These are phyloP conservation scores for Philhelius pedissequus DNA, from an alignment of 2,888 invertebrate genomes.

Conservation along the genomic window DNA sequence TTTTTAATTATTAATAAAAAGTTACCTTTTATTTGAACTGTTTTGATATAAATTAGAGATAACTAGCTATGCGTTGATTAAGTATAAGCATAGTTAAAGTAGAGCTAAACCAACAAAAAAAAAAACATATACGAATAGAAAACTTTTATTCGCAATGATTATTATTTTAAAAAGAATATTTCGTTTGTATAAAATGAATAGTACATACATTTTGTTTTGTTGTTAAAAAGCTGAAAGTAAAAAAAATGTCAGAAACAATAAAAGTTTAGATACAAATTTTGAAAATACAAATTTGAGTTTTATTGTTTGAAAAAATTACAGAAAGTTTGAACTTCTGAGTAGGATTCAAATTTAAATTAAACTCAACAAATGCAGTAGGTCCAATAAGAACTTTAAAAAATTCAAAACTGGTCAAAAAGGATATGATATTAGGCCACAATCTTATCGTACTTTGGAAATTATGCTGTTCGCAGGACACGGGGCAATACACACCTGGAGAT, in stretches of 20 bases:
- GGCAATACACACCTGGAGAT: too few species aligned
- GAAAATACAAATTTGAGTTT: conserved; percentile 70
- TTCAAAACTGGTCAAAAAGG: too few species aligned
- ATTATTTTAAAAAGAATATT: conserved; percentile 38
- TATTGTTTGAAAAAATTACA: not conserved
- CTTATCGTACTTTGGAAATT: too few species aligned
- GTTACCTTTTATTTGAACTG: conserved; percentile 1
- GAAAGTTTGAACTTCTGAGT: not conserved
- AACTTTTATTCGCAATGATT: conserved; percentile 43
- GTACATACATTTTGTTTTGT: conserved; percentile 57
- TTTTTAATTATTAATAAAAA: conserved; percentile 1
- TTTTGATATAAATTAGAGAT: conserved; percentile 29
- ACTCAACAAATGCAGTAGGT: too few species aligned
- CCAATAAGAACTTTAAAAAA: too few species aligned
- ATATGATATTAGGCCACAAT: too few species aligned
- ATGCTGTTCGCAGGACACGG: too few species aligned
- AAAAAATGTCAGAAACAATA: conserved; percentile 74
- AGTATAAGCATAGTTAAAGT: conserved; percentile 22
- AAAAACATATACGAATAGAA: not conserved
- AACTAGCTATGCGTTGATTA: conserved; percentile 40
- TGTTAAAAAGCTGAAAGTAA: conserved; percentile 46
- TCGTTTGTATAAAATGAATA: conserved; percentile 39
- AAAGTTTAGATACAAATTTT: conserved; percentile 79
- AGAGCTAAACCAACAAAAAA: conserved; percentile 4
- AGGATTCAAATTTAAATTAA: too few species aligned